Evolutionary conservation across 2,113 vertebrate genomes (phyloP).

Genomic region (Pseudois nayaur): DNA sequence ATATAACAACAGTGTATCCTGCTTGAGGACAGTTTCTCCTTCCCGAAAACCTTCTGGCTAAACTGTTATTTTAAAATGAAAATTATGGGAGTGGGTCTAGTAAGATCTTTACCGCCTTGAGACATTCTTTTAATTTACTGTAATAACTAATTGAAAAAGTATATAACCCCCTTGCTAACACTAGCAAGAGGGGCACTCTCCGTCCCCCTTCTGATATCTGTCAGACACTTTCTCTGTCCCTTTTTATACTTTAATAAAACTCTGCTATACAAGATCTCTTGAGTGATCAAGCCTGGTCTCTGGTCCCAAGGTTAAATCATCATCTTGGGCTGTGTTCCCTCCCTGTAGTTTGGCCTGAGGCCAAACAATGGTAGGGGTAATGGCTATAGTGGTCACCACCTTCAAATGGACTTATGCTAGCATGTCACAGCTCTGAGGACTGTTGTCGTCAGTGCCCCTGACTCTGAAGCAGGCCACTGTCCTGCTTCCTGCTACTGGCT

Average conservation of each 20-base stretch:
- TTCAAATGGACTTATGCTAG: not conserved
- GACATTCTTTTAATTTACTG: not conserved
- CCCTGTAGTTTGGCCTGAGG: not conserved
- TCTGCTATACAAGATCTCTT: not conserved
- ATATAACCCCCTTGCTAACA: not conserved
- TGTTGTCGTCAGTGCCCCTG: not conserved
- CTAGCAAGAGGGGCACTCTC: not conserved
- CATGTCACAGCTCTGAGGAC: not conserved
- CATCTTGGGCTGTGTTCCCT: not conserved
- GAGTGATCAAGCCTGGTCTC: not conserved
- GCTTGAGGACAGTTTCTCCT: not conserved
- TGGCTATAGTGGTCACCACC: not conserved
- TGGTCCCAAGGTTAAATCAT: not conserved
- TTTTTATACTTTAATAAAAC: not conserved
- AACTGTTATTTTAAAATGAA: not conserved
- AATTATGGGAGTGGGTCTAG: not conserved
- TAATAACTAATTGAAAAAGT: not conserved
- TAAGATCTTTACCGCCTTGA: not conserved
- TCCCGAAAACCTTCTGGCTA: not conserved
- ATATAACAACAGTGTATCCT: not conserved
- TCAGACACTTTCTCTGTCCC: not conserved
- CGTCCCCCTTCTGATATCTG: not conserved
- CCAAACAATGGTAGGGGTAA: not conserved
- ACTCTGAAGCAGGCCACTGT: not conserved
- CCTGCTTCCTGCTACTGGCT: not conserved